These are phyloP conservation scores for Aspiorhynchus laticeps DNA, from an alignment of 2,113 vertebrate genomes.

Conservation along the genomic window DNA sequence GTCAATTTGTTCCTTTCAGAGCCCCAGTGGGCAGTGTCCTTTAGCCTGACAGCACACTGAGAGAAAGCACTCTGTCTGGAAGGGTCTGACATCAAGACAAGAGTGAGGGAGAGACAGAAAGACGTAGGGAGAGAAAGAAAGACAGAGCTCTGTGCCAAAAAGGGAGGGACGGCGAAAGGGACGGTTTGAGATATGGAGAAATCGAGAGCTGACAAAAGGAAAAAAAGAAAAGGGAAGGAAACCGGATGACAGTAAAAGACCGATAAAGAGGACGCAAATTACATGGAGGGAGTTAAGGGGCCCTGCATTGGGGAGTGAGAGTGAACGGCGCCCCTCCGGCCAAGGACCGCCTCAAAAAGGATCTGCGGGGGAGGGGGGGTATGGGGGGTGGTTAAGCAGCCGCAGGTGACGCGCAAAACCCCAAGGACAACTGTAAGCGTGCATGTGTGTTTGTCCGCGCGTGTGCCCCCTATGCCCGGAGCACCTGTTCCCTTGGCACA, in stretches of 20 bases:
- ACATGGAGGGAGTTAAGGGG: conserved; percentile 8
- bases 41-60: conserved; percentile 70
- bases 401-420: conserved; percentile 63
- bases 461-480: conserved; percentile 57
- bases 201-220: conserved; percentile 15
- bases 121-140: conserved; percentile 39
- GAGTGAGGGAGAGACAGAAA: background rate
- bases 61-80: conserved; percentile 72
- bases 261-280: conserved; percentile 16
- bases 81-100: conserved; percentile 73
- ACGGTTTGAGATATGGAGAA: conserved; percentile 42
- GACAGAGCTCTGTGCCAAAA: conserved; percentile 66
- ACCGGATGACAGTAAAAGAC: conserved; percentile 26
- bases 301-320: background rate
- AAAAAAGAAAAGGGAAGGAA: conserved; percentile 45
- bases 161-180: background rate
- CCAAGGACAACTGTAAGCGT: conserved; percentile 43
- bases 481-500: conserved; percentile 76
- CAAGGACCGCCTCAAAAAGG: background rate
- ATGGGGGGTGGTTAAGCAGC: background rate
- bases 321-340: background rate
- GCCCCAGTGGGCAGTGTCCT: conserved; percentile 76
- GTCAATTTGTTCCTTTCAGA: conserved; percentile 82
- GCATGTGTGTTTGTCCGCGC: conserved; percentile 48
- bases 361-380: background rate